phyloP scores from a whole-genome alignment of 2,113 vertebrate species.

The Struthio camelus region DNA sequence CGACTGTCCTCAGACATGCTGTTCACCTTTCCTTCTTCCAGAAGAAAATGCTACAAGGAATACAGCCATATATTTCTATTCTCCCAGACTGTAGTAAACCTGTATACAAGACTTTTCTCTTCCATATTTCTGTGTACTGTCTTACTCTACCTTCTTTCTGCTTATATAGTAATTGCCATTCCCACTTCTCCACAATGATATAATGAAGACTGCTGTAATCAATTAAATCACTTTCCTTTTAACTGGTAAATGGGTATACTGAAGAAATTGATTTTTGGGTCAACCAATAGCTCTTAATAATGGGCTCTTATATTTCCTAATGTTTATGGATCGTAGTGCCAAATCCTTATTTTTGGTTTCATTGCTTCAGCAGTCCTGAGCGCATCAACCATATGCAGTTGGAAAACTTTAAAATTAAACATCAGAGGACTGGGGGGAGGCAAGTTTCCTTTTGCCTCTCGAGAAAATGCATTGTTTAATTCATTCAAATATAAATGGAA shows the following conservation, averaged over 20 bases:
- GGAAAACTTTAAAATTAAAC: slow-evolving; percentile 68
- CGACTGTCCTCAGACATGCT: neutral
- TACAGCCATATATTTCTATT: neutral
- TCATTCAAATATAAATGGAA: slow-evolving; percentile 72
- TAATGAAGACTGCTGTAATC: neutral
- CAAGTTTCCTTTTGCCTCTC: slow-evolving; percentile 58
- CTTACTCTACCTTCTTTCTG: neutral
- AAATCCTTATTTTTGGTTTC: slow-evolving; percentile 34
- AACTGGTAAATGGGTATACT: neutral
- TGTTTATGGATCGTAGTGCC: neutral
- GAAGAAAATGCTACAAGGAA: neutral
- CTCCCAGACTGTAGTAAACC: neutral
- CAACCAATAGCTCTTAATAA: slow-evolving; percentile 1
- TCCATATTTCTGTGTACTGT: neutral
- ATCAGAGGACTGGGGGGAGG: slow-evolving; percentile 55
- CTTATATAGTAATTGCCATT: neutral
- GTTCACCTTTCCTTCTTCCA: neutral
- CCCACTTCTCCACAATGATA: neutral
- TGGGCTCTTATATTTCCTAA: neutral
- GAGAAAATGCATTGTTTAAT: slow-evolving; percentile 73
- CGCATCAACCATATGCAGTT: slow-evolving; percentile 32
- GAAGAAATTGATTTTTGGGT: slow-evolving; percentile 2
- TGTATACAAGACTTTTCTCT: neutral
- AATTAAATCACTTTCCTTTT: neutral
- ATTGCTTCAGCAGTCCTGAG: neutral